phyloP scores from a whole-genome alignment of 2,113 vertebrate species.

The Alces alces region DNA sequence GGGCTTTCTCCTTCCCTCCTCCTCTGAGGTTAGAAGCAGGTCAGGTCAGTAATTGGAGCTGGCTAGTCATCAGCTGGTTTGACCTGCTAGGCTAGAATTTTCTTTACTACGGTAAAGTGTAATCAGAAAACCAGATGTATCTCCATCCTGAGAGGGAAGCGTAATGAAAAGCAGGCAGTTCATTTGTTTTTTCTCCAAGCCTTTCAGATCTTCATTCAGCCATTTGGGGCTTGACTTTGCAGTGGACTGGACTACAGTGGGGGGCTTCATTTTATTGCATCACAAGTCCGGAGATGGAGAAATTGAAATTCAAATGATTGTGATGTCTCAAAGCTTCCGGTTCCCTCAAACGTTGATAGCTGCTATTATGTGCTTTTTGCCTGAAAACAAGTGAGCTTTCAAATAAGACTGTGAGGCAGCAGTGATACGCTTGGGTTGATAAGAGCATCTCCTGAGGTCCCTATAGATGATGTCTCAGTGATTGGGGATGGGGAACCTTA shows the following conservation, averaged over 20 bases:
- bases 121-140: slow-evolving; percentile 79
- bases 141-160: slow-evolving; percentile 38
- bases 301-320: slow-evolving; percentile 10
- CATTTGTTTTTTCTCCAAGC: slow-evolving; percentile 60
- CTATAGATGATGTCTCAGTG: background rate
- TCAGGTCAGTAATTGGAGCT: slow-evolving; percentile 78
- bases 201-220: slow-evolving; percentile 60
- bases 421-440: background rate
- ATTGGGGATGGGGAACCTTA: too few species aligned
- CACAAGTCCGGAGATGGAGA: background rate
- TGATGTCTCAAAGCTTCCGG: background rate
- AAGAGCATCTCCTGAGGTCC: background rate
- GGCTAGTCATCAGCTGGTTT: slow-evolving; percentile 75
- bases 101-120: slow-evolving; percentile 73
- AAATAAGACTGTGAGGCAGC: background rate
- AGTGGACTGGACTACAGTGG: background rate
- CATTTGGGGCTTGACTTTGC: slow-evolving; percentile 48
- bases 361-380: background rate
- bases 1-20: slow-evolving; percentile 54
- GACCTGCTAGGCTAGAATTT: slow-evolving; percentile 75
- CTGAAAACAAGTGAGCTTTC: slow-evolving; percentile 8
- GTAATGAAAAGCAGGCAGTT: slow-evolving; percentile 66
- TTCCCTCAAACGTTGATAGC: slow-evolving; percentile 14
- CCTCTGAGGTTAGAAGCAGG: slow-evolving; percentile 73
- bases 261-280: background rate